Evolutionary conservation across 2,797 vertebrate genomes (phyloP), one percentile per base, ranked within the genome.

Genomic region (Sebastes vulpes): DNA sequence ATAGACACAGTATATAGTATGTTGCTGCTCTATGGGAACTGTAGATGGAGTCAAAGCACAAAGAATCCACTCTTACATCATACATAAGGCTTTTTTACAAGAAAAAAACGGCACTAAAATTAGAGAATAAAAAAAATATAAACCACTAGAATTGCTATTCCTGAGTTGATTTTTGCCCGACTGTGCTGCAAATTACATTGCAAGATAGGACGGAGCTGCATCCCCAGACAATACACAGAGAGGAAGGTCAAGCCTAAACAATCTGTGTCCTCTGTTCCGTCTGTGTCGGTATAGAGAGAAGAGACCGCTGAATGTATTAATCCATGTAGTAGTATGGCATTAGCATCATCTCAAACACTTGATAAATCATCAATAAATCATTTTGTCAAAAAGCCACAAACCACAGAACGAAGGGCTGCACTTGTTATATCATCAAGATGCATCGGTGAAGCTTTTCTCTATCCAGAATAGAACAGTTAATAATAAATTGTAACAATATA

Each of bases 31-130:
- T 84, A 78, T 79, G 68, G 87, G 61, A 90, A 90, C 93, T 94
- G 90, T 89, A 93, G 94, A 84, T 95, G 94, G 94, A 94, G 93
- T 94, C 89, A 88, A 91, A 94, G 86, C 88, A 89, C 88, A 88
- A 82, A 78, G 66, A 93, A 90, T 91, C 75, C 57, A 75, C 70
- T 68, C 67, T 83, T 69, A 56, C 18, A 71, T 76, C 78, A 74
- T 8, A 56, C 38, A 65, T 28, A 20, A 42, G 25, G 12, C 16
- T 52, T 69, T 31, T 82, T 25, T 1, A 35, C 11, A 79, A 57
- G 3, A 50, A 74, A 79, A n/a, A 50, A 50, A 50, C 52, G 78
- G 63, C 52, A 61, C 66, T 80, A 60, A 89, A 88, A 77, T 48
- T 20, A 52, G 28, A 82, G 59, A 81, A 69, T 73, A 63, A 31